Evolutionary conservation across 2,888 invertebrate genomes (phyloP), one percentile per base, ranked within the genome.

Genomic region (Temnothorax rugatulus): DNA sequence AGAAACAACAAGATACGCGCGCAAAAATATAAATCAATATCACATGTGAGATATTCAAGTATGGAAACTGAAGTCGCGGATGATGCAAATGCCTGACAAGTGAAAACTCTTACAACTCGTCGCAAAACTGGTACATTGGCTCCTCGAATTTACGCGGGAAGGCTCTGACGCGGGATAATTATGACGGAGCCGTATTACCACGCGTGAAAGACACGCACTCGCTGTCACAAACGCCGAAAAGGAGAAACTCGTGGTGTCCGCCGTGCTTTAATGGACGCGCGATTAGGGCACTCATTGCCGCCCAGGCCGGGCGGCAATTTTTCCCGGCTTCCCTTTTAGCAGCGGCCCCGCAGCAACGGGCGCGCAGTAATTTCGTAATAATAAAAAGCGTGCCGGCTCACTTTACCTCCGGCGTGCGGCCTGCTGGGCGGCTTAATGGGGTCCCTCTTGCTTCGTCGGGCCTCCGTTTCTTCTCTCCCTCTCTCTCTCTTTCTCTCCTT

Each of bases 371-470:
- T 92, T 92, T 88, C 91, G 90, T 92, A 90, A 92, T 91, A 92
- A 92, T 91, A 90, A 90, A 90, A 91, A 92, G 90, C 90, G 91
- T 91, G 92, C 88, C 90, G 88, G 87, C 88, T 92, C 91, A 90
- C 88, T 90, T 90, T 91, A 88, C 86, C 86, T 85, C 79, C 89
- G 88, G 86, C 90, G 87, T 86, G 91, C 88, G 87, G 89, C 92
- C 91, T 89, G 92, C 91, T 92, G 92, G 88, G 92, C 91, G 88
- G 91, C 89, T 90, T 93, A 93, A 93, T 91, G 87, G 92, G 93
- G 88, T 90, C 90, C 90, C 90, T 90, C 91, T 91, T 91, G 89
- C 89, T 90, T 82, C 88, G 86, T 87, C 90, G 87, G 88, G 84
- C 87, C 89, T 91, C 88, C 86, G 85, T 84, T 90, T 87, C 87